Evolutionary conservation across 2,113 vertebrate genomes (phyloP).

Genomic region (Mormyrus lacerda): DNA sequence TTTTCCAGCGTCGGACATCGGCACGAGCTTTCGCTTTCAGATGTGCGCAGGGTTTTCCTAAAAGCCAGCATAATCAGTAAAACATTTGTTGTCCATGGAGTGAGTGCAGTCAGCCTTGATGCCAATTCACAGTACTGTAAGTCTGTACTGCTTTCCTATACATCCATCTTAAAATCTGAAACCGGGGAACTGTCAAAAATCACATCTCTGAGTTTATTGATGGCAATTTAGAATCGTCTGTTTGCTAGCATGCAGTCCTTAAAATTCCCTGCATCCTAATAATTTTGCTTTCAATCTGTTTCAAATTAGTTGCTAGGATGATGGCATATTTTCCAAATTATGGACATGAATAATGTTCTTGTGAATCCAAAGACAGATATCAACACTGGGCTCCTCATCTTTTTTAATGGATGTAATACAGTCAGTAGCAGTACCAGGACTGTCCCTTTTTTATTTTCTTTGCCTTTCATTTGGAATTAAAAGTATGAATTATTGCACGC

Average conservation of each 20-base stretch:
- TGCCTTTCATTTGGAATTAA: not conserved
- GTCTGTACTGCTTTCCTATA: not conserved
- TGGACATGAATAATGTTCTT: constrained; percentile 5
- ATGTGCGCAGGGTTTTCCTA: not conserved
- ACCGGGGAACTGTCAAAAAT: not conserved
- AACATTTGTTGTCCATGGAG: not conserved
- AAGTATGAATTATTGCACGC: not conserved
- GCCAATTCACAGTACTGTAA: not conserved
- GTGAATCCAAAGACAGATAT: constrained; percentile 7
- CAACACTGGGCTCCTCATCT: not conserved
- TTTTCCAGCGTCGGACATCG: not conserved
- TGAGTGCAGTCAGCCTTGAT: not conserved
- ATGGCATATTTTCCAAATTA: constrained; percentile 17
- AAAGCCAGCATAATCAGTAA: not conserved
- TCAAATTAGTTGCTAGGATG: not conserved
- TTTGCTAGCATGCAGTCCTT: not conserved
- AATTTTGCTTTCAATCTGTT: not conserved
- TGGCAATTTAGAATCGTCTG: not conserved
- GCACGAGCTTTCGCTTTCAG: not conserved
- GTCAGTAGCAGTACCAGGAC: not conserved
- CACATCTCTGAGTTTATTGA: not conserved
- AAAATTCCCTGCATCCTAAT: not conserved
- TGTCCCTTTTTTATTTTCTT: not conserved
- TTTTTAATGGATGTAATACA: not conserved
- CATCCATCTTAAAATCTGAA: not conserved